Conservation (phyloP, 1,140 invertebrate genomes). For the Brachionus asplanchnoidis region DNA sequence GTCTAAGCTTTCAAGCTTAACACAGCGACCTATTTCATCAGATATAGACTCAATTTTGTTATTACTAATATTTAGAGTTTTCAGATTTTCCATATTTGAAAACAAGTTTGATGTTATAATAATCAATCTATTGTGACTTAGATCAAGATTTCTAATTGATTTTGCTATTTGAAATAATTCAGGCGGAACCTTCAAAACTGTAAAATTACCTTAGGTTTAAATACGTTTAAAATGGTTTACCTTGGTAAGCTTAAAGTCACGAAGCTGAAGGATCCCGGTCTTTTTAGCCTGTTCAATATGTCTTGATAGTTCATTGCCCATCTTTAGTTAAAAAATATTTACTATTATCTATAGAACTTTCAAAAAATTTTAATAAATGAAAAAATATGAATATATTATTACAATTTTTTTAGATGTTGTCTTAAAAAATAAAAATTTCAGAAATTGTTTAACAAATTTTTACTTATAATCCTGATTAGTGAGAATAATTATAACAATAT, state of each 20-base stretch:
- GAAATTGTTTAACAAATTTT: too few species aligned
- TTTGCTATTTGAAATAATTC: slow-evolving; percentile 19
- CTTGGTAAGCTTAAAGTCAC: slow-evolving; percentile 2
- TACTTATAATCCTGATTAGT: too few species aligned
- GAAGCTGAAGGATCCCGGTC: slow-evolving; percentile 5
- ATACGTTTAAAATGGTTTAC: background rate
- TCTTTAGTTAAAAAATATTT: background rate
- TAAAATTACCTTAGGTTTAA: too few species aligned
- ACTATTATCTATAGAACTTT: background rate
- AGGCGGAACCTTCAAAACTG: background rate
- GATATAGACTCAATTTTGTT: slow-evolving; percentile 61
- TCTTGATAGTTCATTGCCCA: slow-evolving; percentile 31
- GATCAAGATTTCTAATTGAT: slow-evolving; percentile 7
- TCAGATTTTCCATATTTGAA: background rate
- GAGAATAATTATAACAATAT: too few species aligned
- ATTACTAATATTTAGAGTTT: slow-evolving; percentile 7
- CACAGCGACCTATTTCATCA: slow-evolving; percentile 68
- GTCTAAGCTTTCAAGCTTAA: slow-evolving; percentile 77
- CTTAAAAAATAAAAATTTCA: too few species aligned
- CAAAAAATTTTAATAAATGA: background rate
- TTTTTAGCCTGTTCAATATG: slow-evolving; percentile 41
- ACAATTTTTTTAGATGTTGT: too few species aligned
- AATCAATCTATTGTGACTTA: background rate
- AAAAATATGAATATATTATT: background rate
- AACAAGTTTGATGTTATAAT: background rate